Base-by-base conservation (phyloP, 2,888 invertebrate species). In the Caenorhabditis macrosperma region DNA sequence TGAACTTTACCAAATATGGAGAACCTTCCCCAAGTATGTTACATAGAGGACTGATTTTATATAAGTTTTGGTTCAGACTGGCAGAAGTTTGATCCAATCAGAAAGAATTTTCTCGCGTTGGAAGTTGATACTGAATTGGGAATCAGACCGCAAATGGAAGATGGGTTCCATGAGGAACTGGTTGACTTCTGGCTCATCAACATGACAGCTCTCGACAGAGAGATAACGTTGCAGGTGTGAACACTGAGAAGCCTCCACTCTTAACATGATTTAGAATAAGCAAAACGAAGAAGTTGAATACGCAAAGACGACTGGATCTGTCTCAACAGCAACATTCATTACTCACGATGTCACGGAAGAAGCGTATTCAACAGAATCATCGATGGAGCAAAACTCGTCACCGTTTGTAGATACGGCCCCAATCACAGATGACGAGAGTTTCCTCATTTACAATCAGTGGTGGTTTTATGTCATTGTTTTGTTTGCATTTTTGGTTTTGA, bases 1-100 rank as follows among this genome's bases (percentile, higher is more conserved):
- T 64, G 15, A 74, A 79, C 15, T 79, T 79, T 28, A 74, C 74
- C 12, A 68, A 69, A 52, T 68, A 17, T n/a, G 74, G 64, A 22
- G 38, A 55, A 5, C 79, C 79, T 4, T 68, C 74, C 3, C 74
- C 74, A 6, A 35, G 78, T 74, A 35, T 22, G 54, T 48, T 48
- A 26, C 5, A 30, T 9, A 48, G 20, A 22, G 9, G n/a, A 15
- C 1, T 24, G 4, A n/a, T 1, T 38, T 41, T 17, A n/a, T 52
- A n/a, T n/a, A n/a, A 44, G 44, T 20, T 5, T 1, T 20, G 24
- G 59, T 72, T 48, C 10, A 79, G 78, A 22, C 2, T 79, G 74
- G 74, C 22, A 74, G 22, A 68, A 64, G 17, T 22, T 60, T 1
- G 54, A 75, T 35, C 38, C 64, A 0, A 12, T 28, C 1, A 59